Base-by-base conservation (phyloP, 2,113 vertebrate species). In the Vimba vimba region DNA sequence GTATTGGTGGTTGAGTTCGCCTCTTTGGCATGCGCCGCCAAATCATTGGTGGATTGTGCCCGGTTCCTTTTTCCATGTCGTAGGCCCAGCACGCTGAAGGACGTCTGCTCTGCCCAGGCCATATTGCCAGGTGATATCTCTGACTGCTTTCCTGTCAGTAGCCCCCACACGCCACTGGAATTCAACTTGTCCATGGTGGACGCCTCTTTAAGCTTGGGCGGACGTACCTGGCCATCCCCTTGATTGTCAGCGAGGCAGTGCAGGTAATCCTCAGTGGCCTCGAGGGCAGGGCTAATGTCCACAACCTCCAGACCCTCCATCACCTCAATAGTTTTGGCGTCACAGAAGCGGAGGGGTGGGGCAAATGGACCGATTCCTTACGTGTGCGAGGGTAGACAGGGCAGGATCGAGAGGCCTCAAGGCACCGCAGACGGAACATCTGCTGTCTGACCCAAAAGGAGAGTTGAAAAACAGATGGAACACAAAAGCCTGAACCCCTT, bases 241-340 rank as follows among this genome's bases (percentile, higher is more conserved):
- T 90, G 84, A 90, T 93, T 83, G 93, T 96, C 89, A 60, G 95
- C 97, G 85, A 98, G 95, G 91, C 96, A 93, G 92, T 97, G 91
- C 94, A 98, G 92, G 60, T 98, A 98, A 86, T 99, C 98, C 89
- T 99, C 98, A 0, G 98, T 99, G 74, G 97, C 98, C 93, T 99
- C 98, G 85, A 99, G 92, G 87, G 98, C 98, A 0, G 98, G 98
- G 92, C 98, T 99, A 89, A 99, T 97, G 85, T 98, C 97, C 82
- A 97, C 97, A 33, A 97, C 97, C 88, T 99, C 97, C 81, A 98
- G 94, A 85, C 96, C 96, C 87, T 98, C 97, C 94, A 99, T 97
- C 87, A 94, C 90, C 87, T 88, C 91, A 91, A 93, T 91, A 84
- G 71, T 59, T 76, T 59, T 69, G 77, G 76, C n/a, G 30, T 45